Conservation (phyloP, 1,140 invertebrate genomes). For the Leptonema lineaticorne region DNA sequence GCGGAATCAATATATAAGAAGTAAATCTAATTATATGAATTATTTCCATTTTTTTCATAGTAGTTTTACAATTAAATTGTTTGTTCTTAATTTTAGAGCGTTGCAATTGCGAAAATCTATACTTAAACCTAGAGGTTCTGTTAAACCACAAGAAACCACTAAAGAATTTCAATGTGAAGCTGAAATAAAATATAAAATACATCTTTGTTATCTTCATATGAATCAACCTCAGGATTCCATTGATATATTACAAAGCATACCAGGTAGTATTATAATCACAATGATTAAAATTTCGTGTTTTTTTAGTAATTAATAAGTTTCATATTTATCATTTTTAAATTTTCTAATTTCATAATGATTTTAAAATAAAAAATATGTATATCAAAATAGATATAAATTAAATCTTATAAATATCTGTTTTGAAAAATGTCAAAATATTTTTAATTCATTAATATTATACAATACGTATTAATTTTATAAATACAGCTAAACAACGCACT, state of each 20-base stretch:
- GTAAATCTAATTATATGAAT: slow-evolving; percentile 21
- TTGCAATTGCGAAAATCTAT: slow-evolving; percentile 69
- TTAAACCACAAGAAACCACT: slow-evolving; percentile 29
- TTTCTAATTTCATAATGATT: slow-evolving; percentile 5
- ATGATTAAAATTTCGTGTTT: neutral
- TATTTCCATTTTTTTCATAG: no score
- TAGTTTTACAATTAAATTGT: no score
- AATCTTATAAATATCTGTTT: no score
- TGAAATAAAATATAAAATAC: slow-evolving; percentile 78
- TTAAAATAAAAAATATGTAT: no score
- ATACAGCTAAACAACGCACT: slow-evolving; percentile 40
- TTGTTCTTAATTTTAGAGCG: slow-evolving; percentile 50
- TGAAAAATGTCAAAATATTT: no score
- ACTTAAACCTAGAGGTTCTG: slow-evolving; percentile 58
- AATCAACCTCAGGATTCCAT: slow-evolving; percentile 69
- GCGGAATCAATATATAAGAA: slow-evolving; percentile 67
- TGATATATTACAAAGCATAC: slow-evolving; percentile 70
- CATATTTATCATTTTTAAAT: neutral
- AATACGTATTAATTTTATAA: no score
- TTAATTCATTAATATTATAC: no score
- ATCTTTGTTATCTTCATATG: slow-evolving; percentile 67
- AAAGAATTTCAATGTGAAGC: slow-evolving; percentile 58
- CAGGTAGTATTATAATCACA: slow-evolving; percentile 53
- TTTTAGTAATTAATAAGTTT: neutral
- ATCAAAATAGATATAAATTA: no score